Percentiles rank a stretch among this genome's conserved stretches.
Conservation (phyloP, 2,888 invertebrate genomes). For the Odontocolon sp. region DNA sequence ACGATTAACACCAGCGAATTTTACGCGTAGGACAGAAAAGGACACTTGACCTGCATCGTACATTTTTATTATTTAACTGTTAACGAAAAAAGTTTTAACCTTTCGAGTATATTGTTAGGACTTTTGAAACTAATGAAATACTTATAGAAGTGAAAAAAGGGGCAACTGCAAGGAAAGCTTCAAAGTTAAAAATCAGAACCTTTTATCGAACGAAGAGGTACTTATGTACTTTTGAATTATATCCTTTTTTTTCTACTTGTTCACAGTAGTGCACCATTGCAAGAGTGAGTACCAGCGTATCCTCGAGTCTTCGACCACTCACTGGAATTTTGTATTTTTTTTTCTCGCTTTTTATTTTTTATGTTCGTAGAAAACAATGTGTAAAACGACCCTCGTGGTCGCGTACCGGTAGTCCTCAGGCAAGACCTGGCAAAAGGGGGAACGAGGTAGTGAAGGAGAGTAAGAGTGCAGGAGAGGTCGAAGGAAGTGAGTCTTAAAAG, state of each 20-base stretch:
- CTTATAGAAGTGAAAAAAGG: neutral
- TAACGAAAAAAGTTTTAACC: too few species aligned
- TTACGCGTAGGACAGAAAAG: too few species aligned
- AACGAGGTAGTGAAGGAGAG: slow-evolving; percentile 7
- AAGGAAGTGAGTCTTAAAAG: slow-evolving; percentile 54
- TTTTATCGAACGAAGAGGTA: slow-evolving; percentile 12
- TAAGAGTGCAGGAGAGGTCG: slow-evolving; percentile 23
- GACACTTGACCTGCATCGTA: too few species aligned
- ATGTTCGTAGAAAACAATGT: slow-evolving; percentile 49
- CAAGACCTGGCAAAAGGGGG: slow-evolving; percentile 4
- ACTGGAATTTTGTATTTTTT: slow-evolving; percentile 47
- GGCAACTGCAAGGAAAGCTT: neutral
- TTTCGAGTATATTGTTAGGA: too few species aligned
- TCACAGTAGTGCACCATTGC: neutral
- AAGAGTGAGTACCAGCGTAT: slow-evolving; percentile 11
- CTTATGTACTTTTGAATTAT: slow-evolving; percentile 10
- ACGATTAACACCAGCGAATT: slow-evolving; percentile 4
- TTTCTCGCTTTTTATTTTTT: slow-evolving; percentile 23
- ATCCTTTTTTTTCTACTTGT: neutral
- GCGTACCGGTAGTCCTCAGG: slow-evolving; percentile 14
- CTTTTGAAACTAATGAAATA: too few species aligned
- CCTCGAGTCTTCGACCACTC: slow-evolving; percentile 31
- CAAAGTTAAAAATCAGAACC: slow-evolving; percentile 8
- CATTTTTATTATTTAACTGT: too few species aligned
- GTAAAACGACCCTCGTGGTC: slow-evolving; percentile 49